Base-by-base conservation (phyloP, 2,797 vertebrate species). In the Tenualosa ilisha region DNA sequence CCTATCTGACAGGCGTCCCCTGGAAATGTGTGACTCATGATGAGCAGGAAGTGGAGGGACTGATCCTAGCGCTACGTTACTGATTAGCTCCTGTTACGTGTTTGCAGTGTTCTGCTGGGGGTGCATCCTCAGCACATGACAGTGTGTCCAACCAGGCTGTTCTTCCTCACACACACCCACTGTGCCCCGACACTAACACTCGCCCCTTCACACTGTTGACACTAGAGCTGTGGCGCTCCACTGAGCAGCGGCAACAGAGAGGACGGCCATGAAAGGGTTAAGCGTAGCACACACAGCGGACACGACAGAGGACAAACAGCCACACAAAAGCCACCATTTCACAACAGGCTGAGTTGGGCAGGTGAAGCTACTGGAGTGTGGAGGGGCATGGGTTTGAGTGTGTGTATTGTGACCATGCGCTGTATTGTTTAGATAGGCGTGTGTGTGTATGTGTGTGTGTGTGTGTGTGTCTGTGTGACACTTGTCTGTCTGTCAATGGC, bases 21-120 rank as follows among this genome's bases (percentile, higher is more conserved):
- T 24, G n/a, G n/a, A n/a, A 79, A 79, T 46, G 72, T 40, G 46
- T 79, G 72, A 79, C 72, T 79, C 72, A 79, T 3, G 15, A 46
- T 20, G 72, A 6, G 68, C 40, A 79, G 72, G 72, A 79, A 46
- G 72, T 17, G 40, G 40, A 79, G 22, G 17, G 68, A 72, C 24
- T 72, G 31, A 43, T 43, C 20, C 37, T 43, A 46, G 72, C 72
- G 7, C 37, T 46, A 22, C 2, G 91, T 91, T 92, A 92, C 89
- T 90, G 87, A 93, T 93, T 91, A 92, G 4, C 83, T 50, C 17
- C 40, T 17, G 86, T 22, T 85, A 82, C 81, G 68, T 53, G 46
- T 84, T 51, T 79, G 81, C 72, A 79, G 37, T 15, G 17, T 72
- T 51, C 85, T 85, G 85, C 84, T 90, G 68, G 68, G 5, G 65